phyloP scores from a whole-genome alignment of 2,888 invertebrate genomes.

The Drosophila niveifrons region DNA sequence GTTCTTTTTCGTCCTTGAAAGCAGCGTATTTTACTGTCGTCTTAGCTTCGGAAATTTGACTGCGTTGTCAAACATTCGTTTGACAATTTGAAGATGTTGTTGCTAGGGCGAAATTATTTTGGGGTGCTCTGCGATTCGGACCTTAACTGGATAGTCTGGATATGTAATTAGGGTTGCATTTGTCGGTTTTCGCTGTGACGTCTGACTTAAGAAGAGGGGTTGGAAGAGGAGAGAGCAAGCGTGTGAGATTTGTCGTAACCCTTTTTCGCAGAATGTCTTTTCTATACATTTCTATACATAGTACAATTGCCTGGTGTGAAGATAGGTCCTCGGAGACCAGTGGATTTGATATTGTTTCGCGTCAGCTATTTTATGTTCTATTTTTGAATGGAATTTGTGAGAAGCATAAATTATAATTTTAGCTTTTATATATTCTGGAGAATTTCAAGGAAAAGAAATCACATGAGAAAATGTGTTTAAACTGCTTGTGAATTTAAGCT shows the following conservation, averaged over 20 bases:
- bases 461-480: not conserved
- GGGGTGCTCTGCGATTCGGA: slow-evolving; percentile 26
- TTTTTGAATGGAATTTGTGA: not conserved
- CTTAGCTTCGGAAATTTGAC: not conserved
- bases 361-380: not conserved
- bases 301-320: not conserved
- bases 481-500: not conserved
- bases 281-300: not conserved
- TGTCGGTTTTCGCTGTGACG: slow-evolving; percentile 28
- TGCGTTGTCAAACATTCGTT: not conserved
- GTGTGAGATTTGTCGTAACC: slow-evolving; percentile 35
- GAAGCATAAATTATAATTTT: slow-evolving; percentile 3
- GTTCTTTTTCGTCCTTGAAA: not conserved
- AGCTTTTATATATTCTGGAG: not conserved
- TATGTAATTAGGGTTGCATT: slow-evolving; percentile 70
- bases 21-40: not conserved
- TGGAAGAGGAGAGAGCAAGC: slow-evolving; percentile 35
- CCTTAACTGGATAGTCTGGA: slow-evolving; percentile 24
- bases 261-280: not conserved
- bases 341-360: not conserved
- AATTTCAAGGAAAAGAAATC: not conserved
- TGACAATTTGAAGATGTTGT: not conserved
- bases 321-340: slow-evolving; percentile 6
- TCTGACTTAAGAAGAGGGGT: not conserved
- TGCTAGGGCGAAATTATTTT: slow-evolving; percentile 1